Percentiles rank a stretch among this genome's conserved stretches.
These are phyloP conservation scores for Epizoanthus ramosus DNA, from an alignment of 92 coral and sea anemone genomes.

Conservation along the genomic window DNA sequence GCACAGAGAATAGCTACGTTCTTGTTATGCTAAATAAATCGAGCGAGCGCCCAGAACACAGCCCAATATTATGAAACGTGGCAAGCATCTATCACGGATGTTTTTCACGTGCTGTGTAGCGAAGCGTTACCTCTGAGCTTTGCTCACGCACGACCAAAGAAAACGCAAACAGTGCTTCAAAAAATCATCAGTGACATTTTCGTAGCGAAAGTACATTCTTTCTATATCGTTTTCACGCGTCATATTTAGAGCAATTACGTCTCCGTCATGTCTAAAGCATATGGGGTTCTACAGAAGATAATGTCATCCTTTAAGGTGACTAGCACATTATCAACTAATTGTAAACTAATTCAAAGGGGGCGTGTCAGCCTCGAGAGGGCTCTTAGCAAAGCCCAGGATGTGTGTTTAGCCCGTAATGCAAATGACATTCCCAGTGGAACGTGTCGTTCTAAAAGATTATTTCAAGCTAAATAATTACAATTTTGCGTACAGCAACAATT, in stretches of 20 bases:
- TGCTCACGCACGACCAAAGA: background rate
- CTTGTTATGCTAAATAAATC: slow-evolving; percentile 28
- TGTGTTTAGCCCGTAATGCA: slow-evolving; percentile 80
- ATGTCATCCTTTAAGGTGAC: slow-evolving; percentile 89
- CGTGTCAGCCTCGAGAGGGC: slow-evolving; percentile 88
- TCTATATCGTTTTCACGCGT: slow-evolving; percentile 71
- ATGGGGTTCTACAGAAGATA: slow-evolving; percentile 73
- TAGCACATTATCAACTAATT: slow-evolving; percentile 87
- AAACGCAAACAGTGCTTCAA: slow-evolving; percentile 20
- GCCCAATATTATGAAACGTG: slow-evolving; percentile 44
- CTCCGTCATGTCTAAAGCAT: slow-evolving; percentile 77
- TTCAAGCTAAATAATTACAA: background rate
- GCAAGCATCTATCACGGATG: slow-evolving; percentile 31
- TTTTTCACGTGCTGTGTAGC: slow-evolving; percentile 31
- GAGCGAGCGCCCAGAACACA: slow-evolving; percentile 3
- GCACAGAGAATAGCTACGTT: background rate
- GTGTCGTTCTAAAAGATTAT: background rate
- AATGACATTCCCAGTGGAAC: slow-evolving; percentile 51
- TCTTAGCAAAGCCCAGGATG: slow-evolving; percentile 84
- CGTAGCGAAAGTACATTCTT: slow-evolving; percentile 6
- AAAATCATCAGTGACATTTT: background rate
- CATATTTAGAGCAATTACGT: slow-evolving; percentile 78
- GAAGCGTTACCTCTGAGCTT: slow-evolving; percentile 1
- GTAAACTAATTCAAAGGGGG: slow-evolving; percentile 93
- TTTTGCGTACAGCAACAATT: background rate